A percentile compares a stretch with the other conserved stretches of the same genome.
phyloP scores from a whole-genome alignment of 64 coral and sea anemone genomes.

The Dendronephthya gigantea region DNA sequence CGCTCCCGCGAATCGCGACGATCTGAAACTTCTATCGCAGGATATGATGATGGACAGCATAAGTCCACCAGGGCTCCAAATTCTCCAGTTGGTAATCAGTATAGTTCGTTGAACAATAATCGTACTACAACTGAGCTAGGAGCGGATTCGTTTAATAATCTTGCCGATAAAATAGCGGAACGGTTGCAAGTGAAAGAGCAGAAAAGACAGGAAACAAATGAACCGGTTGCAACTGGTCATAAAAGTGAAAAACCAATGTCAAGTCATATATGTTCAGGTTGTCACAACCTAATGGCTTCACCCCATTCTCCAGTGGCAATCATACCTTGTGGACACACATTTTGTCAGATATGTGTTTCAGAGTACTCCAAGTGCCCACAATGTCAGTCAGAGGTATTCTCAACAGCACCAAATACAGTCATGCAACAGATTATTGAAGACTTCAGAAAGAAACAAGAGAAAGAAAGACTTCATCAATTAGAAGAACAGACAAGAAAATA shows the following conservation, averaged over 20 bases:
- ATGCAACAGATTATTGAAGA: slow-evolving; percentile 71
- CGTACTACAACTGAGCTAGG: not conserved
- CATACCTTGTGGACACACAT: slow-evolving; percentile 94
- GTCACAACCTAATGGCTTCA: slow-evolving; percentile 60
- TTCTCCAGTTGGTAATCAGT: not conserved
- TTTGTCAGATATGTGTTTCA: slow-evolving; percentile 61
- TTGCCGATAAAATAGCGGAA: slow-evolving; percentile 15
- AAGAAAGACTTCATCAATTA: slow-evolving; percentile 69
- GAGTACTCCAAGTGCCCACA: slow-evolving; percentile 72
- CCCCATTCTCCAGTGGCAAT: slow-evolving; percentile 64
- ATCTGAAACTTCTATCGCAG: not conserved
- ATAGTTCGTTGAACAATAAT: not conserved
- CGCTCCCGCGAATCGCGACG: not conserved
- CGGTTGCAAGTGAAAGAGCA: not conserved
- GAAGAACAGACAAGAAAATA: slow-evolving; percentile 94
- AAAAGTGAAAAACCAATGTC: slow-evolving; percentile 51
- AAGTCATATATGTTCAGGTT: slow-evolving; percentile 60
- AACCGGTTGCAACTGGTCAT: not conserved
- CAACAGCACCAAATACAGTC: slow-evolving; percentile 87
- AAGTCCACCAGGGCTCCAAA: not conserved
- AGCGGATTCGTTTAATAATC: not conserved
- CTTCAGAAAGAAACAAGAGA: slow-evolving; percentile 64
- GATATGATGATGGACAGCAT: not conserved
- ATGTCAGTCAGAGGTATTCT: slow-evolving; percentile 52
- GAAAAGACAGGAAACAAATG: not conserved